Evolutionary conservation across 2,888 invertebrate genomes (phyloP).

Genomic region (Myopa testacea): DNA sequence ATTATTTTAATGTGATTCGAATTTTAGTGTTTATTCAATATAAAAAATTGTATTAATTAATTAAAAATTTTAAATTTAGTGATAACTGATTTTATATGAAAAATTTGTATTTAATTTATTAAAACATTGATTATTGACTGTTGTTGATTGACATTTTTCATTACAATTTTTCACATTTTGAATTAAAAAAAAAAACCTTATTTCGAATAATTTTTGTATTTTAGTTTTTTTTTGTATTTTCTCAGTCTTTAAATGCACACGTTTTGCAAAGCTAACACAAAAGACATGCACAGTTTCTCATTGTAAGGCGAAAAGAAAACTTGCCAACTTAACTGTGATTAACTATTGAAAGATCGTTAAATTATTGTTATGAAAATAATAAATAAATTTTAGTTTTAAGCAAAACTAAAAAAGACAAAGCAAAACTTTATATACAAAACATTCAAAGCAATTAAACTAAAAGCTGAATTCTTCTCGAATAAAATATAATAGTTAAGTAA

Average conservation of each 20-base stretch:
- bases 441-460: neutral
- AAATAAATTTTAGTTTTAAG: neutral
- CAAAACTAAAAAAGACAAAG: conserved; percentile 13
- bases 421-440: neutral
- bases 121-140: too few species aligned
- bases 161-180: neutral
- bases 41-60: neutral
- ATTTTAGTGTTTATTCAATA: neutral
- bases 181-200: neutral
- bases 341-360: conserved; percentile 12
- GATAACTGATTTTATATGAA: too few species aligned
- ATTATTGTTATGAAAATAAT: neutral
- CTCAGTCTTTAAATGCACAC: too few species aligned
- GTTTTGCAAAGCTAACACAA: conserved; percentile 4
- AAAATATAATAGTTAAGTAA: too few species aligned
- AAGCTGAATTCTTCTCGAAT: neutral
- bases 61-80: too few species aligned
- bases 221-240: neutral
- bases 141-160: too few species aligned
- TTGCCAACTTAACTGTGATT: conserved; percentile 36
- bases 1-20: neutral
- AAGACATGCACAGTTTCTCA: conserved; percentile 31
- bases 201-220: neutral
- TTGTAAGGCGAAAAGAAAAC: conserved; percentile 16
- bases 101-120: neutral